Percentiles rank a stretch among this genome's conserved stretches.
phyloP scores from a whole-genome alignment of 2,888 invertebrate genomes.

The Stenurella melanura region DNA sequence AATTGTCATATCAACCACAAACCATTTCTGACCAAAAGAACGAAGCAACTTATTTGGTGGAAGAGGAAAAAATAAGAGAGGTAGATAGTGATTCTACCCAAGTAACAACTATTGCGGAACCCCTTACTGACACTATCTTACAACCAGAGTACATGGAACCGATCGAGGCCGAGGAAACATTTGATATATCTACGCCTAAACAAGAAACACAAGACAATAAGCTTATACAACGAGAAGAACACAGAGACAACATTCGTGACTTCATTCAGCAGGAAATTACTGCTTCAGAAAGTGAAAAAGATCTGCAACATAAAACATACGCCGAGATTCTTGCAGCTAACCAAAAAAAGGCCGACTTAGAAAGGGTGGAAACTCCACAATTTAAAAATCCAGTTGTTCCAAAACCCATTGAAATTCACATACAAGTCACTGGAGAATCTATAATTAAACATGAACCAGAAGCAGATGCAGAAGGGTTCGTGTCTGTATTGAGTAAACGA shows the following conservation, averaged over 20 bases:
- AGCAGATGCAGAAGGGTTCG: slow-evolving; percentile 64
- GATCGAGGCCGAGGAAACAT: not conserved
- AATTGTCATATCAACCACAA: not conserved
- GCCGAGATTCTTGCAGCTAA: slow-evolving; percentile 47
- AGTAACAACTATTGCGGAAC: slow-evolving; percentile 14
- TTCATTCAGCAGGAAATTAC: slow-evolving; percentile 28
- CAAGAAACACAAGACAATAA: not conserved
- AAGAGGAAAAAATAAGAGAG: slow-evolving; percentile 22
- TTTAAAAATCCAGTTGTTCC: slow-evolving; percentile 25
- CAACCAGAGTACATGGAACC: not conserved
- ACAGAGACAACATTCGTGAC: not conserved
- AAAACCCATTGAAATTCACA: slow-evolving; percentile 51
- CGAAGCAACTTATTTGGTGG: not conserved
- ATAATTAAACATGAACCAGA: slow-evolving; percentile 47
- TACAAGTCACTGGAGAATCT: slow-evolving; percentile 52
- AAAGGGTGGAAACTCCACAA: slow-evolving; percentile 37
- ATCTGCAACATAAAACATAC: slow-evolving; percentile 44
- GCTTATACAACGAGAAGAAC: not conserved
- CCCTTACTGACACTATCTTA: not conserved
- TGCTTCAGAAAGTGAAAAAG: slow-evolving; percentile 18
- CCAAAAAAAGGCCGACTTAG: slow-evolving; percentile 36
- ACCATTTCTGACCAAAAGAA: not conserved
- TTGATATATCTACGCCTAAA: not conserved
- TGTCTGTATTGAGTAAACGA: slow-evolving; percentile 59
- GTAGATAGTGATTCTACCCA: slow-evolving; percentile 16